Base-by-base conservation (phyloP, 2,113 vertebrate genomes). In the Tretioscincus oriximinensis region DNA sequence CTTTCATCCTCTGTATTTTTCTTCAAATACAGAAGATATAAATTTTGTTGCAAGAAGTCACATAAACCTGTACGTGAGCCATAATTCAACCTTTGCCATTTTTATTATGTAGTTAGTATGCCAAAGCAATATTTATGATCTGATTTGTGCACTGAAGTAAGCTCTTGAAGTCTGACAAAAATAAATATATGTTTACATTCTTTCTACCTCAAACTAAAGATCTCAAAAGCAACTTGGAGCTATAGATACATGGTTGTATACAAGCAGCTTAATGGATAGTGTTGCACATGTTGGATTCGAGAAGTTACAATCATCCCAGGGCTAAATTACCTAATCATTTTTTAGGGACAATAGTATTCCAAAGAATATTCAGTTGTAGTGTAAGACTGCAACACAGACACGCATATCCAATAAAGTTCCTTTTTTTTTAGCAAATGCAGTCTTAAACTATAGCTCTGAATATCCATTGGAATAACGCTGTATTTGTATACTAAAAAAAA, bases 31-130 rank as follows among this genome's bases (percentile, higher is more conserved):
- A 81, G 14, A 47, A 66, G 79, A 66, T 74, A 74, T 74, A 81
- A 74, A 81, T 74, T 74, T 54, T 67, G 49, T 47, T 54, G 74
- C 74, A 67, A 65, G 73, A 81, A 81, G 35, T 81, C 79, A 81
- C 71, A 74, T 74, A 74, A 81, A 81, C 47, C n/a, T 74, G 63
- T 73, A 29, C 63, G 41, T 66, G 61, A 66, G 63, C 63, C 61
- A 66, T 81, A 81, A 81, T 81, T 81, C 79, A 81, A 66, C 71
- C 71, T 58, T 81, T 58, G 71, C 14, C 63, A 74, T 74, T 81
- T 81, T 81, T 81, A 81, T 66, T 41, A 58, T 58, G 71, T 73
- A 74, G 70, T 81, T 81, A 81, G 71, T 65, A 41, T 67, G 61
- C 61, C 71, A 41, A 74, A 54, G 47, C 51, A 58, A 67, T 81